phyloP scores from a whole-genome alignment of 2,113 vertebrate species.

The Ochotona princeps region DNA sequence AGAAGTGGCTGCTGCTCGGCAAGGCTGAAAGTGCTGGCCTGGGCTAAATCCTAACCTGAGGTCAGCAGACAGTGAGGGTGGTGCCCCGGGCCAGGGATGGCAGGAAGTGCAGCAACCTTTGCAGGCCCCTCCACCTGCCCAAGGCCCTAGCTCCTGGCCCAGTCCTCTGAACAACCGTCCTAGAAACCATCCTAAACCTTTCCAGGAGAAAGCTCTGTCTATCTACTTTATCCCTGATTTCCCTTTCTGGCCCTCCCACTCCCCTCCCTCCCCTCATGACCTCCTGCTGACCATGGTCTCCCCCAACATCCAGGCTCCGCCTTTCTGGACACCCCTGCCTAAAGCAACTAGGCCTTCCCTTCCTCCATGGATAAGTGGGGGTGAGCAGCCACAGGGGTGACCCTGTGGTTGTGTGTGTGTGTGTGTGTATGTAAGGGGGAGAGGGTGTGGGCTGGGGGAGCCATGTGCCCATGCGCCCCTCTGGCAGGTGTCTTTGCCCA shows the following conservation, averaged over 20 bases:
- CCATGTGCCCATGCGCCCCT: too few relatives aligned
- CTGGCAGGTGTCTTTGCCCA: too few relatives aligned
- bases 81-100: not conserved
- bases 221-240: too few relatives aligned
- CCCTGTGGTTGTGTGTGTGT: too few relatives aligned
- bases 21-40: constrained; percentile 7
- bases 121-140: not conserved
- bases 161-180: not conserved
- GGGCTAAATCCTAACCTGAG: not conserved
- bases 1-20: constrained; percentile 36
- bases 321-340: not conserved
- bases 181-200: not conserved
- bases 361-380: not conserved
- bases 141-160: not conserved
- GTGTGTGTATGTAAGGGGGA: too few relatives aligned
- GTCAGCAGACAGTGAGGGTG: not conserved
- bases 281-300: accelerated
- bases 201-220: not conserved
- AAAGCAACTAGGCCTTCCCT: not conserved
- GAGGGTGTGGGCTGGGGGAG: too few relatives aligned
- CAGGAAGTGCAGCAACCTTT: too few relatives aligned
- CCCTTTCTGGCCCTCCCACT: not conserved
- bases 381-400: not conserved
- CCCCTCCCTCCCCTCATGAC: not conserved
- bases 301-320: not conserved